These are phyloP conservation scores for Sapayoa aenigma DNA, from an alignment of 2,113 vertebrate species.

Conservation along the genomic window DNA sequence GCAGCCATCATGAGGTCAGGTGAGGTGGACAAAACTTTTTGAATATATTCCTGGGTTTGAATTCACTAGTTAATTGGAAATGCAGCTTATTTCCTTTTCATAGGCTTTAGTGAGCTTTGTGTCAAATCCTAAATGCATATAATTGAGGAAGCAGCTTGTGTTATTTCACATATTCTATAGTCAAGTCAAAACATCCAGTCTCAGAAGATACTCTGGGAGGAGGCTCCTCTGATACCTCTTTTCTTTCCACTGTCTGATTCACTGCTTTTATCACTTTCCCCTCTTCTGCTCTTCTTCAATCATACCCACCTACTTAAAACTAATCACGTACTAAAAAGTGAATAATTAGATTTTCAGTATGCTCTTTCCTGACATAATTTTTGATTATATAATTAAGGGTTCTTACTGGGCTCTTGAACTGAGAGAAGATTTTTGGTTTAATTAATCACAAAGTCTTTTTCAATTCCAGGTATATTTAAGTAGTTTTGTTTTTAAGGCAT, in stretches of 20 bases:
- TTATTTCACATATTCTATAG: not conserved
- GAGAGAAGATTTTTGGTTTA: slow-evolving; percentile 18
- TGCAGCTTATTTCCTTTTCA: not conserved
- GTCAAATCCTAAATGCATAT: not conserved
- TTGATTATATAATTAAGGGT: slow-evolving; percentile 51
- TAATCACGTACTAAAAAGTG: slow-evolving; percentile 30
- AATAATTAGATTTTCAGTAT: slow-evolving; percentile 44
- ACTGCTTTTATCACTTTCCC: not conserved
- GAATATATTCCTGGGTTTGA: not conserved
- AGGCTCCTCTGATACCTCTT: not conserved
- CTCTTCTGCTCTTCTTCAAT: slow-evolving; percentile 17
- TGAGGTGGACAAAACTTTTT: not conserved
- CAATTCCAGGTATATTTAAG: not conserved
- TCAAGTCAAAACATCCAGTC: not conserved
- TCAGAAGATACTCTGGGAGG: not conserved
- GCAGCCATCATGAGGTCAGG: not conserved
- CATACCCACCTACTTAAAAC: slow-evolving; percentile 29
- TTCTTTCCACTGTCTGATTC: not conserved
- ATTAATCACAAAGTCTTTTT: slow-evolving; percentile 27
- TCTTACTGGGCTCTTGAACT: slow-evolving; percentile 28
- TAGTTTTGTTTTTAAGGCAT: not conserved
- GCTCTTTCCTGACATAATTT: slow-evolving; percentile 54
- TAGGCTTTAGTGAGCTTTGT: not conserved
- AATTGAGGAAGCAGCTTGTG: not conserved
- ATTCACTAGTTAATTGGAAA: not conserved